Percentiles rank a stretch among this genome's conserved stretches.
Conservation (phyloP, 2,888 invertebrate genomes). For the Mythimna impura region DNA sequence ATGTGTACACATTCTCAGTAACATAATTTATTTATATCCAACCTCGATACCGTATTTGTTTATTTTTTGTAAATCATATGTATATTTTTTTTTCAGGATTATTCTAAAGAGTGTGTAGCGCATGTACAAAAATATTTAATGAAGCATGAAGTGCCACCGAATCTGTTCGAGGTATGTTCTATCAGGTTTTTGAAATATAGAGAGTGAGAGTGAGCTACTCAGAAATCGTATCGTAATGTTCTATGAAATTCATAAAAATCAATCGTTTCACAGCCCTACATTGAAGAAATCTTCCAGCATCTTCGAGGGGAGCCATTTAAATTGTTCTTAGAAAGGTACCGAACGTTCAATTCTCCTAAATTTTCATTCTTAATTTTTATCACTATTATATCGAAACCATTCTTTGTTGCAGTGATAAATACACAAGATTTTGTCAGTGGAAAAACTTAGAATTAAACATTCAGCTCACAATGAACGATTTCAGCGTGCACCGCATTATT, state of each 20-base stretch:
- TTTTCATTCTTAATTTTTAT: neutral
- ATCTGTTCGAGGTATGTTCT: slow-evolving; percentile 97
- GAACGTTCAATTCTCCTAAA: neutral
- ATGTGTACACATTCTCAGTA: slow-evolving; percentile 46
- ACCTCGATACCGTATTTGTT: slow-evolving; percentile 56
- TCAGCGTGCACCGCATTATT: slow-evolving; percentile 99
- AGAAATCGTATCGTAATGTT: no score
- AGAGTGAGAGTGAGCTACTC: neutral
- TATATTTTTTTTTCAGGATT: slow-evolving; percentile 94
- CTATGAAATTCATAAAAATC: slow-evolving; percentile 1
- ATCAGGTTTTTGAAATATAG: neutral
- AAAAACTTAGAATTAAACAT: slow-evolving; percentile 99
- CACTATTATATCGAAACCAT: slow-evolving; percentile 29
- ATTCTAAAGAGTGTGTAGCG: slow-evolving; percentile 98
- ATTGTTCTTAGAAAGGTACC: slow-evolving; percentile 99
- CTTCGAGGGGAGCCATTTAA: slow-evolving; percentile 99
- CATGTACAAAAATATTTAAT: slow-evolving; percentile 99
- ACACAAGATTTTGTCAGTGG: slow-evolving; percentile 99
- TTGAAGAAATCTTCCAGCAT: slow-evolving; percentile 99
- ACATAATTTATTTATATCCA: slow-evolving; percentile 57
- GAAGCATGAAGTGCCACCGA: slow-evolving; percentile 99
- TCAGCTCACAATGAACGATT: slow-evolving; percentile 99
- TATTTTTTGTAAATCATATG: slow-evolving; percentile 58
- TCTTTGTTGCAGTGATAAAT: slow-evolving; percentile 96
- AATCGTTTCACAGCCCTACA: slow-evolving; percentile 96